Base-by-base conservation (phyloP, 2,888 invertebrate genomes). In the Diadromus collaris region DNA sequence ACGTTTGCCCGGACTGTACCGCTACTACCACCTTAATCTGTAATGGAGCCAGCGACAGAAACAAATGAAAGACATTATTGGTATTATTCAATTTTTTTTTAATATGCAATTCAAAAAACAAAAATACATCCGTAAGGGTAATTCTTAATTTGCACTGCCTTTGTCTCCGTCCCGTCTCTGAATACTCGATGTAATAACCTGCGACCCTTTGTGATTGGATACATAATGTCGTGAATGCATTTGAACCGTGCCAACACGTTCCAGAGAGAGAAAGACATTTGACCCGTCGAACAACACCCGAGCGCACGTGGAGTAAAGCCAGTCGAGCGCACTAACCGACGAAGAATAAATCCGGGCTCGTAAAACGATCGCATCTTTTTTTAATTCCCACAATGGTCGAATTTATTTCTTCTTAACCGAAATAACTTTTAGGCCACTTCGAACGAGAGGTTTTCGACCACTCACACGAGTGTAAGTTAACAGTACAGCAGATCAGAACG, bases 241-340 rank as follows among this genome's bases (percentile, higher is more conserved):
- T 58, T 32, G 21, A 58, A 44, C 69, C 46, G 29, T 58, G 34
- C 13, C 29, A 32, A 56, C 41, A 32, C 46, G 44, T 58, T 69
- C 13, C 21, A 69, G 29, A 56, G 56, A 6, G 56, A 69, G 29
- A 56, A 41, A 6, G 56, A 44, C 58, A 16, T 58, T 56, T 29
- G 32, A 38, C 29, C 58, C 56, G 41, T 38, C 41, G 46, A 6
- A 41, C 24, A 51, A 51, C 51, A 27, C 48, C 41, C 54, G 54
- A 9, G 56, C 68, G 29, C 69, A 44, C 58, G 58, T 69, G 27
- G 56, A 44, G 41, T 13, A 41, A 69, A 19, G n/a, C 32, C 69
- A 19, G 27, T 27, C 54, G 29, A 44, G 46, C 58, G 69, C 69
- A 32, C 38, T 46, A 68, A 41, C 68, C 38, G 68, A 41, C 68